Evolutionary conservation across 1,140 invertebrate species (phyloP), one percentile per base, ranked within the genome.

Genomic region (Carcinoscorpius rotundicauda): DNA sequence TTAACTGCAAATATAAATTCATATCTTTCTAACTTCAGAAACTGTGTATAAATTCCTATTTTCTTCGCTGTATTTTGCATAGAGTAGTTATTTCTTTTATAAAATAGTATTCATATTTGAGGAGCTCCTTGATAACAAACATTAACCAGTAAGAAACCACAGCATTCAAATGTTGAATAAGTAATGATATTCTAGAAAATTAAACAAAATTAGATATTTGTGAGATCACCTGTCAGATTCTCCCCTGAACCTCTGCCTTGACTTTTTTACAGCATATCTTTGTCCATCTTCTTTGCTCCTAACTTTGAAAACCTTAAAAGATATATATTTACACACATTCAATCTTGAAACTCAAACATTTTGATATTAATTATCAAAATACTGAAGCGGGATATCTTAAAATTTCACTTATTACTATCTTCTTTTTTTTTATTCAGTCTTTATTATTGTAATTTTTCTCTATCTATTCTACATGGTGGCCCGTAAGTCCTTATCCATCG

Each of bases 231-330:
- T 79, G 73, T 87, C 85, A 49, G 77, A 75, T 75, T 81, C 80
- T 64, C 82, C 83, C 63, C 79, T 77, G 72, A 83, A 87, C 70
- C 76, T 76, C 68, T 81, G 81, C 61, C 82, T 79, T 51, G 81
- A 85, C 75, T 81, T 81, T 75, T 87, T 87, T 3, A 87, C 78
- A 6, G 87, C 87, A 79, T 88, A 89, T 52, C 79, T 75, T 57
- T 78, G 77, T 3, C 81, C 81, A 78, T 88, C 85, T 70, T 85
- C 82, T 67, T 81, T 82, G 70, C 81, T 83, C 65, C 76, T 76
- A 3, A 84, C 86, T 75, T 83, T 82, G 70, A 82, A 88, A 0
- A 81, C 79, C 78, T 80, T 61, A 55, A 8, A 6, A 55, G 53
- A 55, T 29, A 29, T 29, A 29, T 29, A 29, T 29, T 29, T 1